Conservation (phyloP, 2,888 invertebrate species). For the Lasiommata megera region DNA sequence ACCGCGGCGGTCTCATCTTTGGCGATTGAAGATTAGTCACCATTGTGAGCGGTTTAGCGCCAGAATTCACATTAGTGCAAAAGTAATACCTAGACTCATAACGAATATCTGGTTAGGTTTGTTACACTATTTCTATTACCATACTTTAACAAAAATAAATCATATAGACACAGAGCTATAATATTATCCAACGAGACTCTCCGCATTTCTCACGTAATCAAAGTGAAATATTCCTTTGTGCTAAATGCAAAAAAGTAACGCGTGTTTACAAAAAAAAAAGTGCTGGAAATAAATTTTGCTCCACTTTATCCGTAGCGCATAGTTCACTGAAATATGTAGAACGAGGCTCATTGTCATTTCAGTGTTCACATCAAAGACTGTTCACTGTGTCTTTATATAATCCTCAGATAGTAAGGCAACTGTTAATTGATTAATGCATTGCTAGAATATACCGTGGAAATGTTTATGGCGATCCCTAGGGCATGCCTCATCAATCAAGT, state of each 20-base stretch:
- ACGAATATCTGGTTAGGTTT: too few relatives aligned
- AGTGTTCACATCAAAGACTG: neutral
- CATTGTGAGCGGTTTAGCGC: too few relatives aligned
- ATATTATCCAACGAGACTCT: too few relatives aligned
- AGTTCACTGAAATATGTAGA: neutral
- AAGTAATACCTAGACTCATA: too few relatives aligned
- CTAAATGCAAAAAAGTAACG: neutral
- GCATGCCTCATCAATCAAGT: constrained; percentile 25
- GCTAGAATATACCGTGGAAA: neutral
- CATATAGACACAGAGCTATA: too few relatives aligned
- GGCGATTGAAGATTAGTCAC: too few relatives aligned
- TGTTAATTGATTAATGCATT: neutral
- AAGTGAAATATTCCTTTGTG: neutral
- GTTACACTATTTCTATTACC: too few relatives aligned
- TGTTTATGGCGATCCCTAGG: constrained; percentile 1
- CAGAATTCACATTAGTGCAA: too few relatives aligned
- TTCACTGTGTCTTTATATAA: neutral
- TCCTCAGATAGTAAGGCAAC: neutral
- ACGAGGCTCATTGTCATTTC: neutral
- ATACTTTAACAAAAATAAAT: too few relatives aligned
- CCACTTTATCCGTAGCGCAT: neutral
- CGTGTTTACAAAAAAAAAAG: neutral
- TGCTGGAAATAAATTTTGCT: neutral
- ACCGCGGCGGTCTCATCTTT: too few relatives aligned
- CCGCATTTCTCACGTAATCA: neutral